Base-by-base conservation (phyloP, 2,888 invertebrate genomes). In the Campoplex nolae region DNA sequence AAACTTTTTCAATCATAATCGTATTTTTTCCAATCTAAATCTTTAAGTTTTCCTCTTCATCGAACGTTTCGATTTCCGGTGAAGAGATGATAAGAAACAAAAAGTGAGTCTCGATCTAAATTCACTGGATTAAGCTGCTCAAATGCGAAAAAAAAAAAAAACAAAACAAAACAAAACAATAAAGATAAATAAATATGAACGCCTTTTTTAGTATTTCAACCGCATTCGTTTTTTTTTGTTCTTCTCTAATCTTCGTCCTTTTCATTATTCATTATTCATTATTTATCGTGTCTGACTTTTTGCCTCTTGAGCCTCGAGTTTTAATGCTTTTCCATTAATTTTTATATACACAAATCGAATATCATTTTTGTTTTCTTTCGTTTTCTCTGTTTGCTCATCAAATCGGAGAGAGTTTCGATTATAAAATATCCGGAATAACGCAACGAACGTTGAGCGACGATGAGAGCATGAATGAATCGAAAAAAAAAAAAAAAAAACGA, bases 401-500 rank as follows among this genome's bases (percentile, higher is more conserved):
- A 76, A 80, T 83, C 73, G 81, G 18, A 83, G 71, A 83, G 71
- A 80, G 71, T 83, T 65, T 83, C 23, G 65, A 48, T 65, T 77
- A 51, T 74, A 45, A 32, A 32, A 42, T n/a, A 7, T 48, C n/a
- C 74, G 18, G 81, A 84, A 74, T 54, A 79, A 88, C 88, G 86
- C 88, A 89, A 90, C 90, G 90, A 90, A 91, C 90, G 90, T 91
- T 91, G 90, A 90, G 90, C 90, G 90, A 90, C 89, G 88, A 91
- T 82, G 88, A 88, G 88, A 88, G 51, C 35, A 67, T 71, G 62
- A 83, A 65, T 62, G 51, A 54, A 58, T 65, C 68, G 16, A n/a
- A 35, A 65, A 48, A 45, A 32, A 32, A 65, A 48, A 45, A 35
- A 65, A 48, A 45, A 48, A 32, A 51, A 35, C 42, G 38, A 38